These are phyloP conservation scores for Apostichopus parvimensis DNA, from an alignment of 35 echinoderm and acorn worm species.

Conservation along the genomic window DNA sequence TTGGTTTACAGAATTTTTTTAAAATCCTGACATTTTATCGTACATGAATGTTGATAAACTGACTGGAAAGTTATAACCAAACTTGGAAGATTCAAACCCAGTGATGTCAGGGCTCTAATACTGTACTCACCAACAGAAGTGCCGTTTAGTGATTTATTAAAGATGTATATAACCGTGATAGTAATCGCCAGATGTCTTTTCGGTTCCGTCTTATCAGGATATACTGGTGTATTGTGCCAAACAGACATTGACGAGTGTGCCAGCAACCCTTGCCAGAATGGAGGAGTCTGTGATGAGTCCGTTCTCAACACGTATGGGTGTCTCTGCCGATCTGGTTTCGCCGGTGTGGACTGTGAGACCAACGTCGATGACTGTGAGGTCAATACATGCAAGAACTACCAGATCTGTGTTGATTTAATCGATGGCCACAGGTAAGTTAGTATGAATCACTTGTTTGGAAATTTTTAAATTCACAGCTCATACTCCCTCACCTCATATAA, in stretches of 20 bases:
- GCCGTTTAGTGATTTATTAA: too few species aligned
- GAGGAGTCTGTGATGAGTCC: conserved; percentile 65
- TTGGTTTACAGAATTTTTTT: too few species aligned
- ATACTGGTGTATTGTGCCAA: conserved; percentile 68
- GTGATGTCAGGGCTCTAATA: too few species aligned
- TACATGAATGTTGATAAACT: too few species aligned
- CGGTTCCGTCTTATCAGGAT: conserved; percentile 62
- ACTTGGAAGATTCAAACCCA: too few species aligned
- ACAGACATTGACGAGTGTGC: conserved; percentile 82
- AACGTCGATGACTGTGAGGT: conserved; percentile 87
- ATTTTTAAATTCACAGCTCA: too few species aligned
- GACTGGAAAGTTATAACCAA: too few species aligned
- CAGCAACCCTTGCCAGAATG: conserved; percentile 82
- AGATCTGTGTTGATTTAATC: conserved; percentile 83
- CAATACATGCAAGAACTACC: conserved; percentile 62
- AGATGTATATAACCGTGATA: neutral
- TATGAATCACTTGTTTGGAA: too few species aligned
- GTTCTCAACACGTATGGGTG: conserved; percentile 62
- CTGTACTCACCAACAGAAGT: too few species aligned
- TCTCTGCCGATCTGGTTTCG: conserved; percentile 69
- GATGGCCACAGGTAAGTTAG: conserved; percentile 83
- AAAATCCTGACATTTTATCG: too few species aligned
- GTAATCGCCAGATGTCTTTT: neutral
- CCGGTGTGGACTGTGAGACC: conserved; percentile 73
- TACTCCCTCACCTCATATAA: too few species aligned